Conservation (phyloP, 2,888 invertebrate genomes). For the Lasioglossum lativentre region DNA sequence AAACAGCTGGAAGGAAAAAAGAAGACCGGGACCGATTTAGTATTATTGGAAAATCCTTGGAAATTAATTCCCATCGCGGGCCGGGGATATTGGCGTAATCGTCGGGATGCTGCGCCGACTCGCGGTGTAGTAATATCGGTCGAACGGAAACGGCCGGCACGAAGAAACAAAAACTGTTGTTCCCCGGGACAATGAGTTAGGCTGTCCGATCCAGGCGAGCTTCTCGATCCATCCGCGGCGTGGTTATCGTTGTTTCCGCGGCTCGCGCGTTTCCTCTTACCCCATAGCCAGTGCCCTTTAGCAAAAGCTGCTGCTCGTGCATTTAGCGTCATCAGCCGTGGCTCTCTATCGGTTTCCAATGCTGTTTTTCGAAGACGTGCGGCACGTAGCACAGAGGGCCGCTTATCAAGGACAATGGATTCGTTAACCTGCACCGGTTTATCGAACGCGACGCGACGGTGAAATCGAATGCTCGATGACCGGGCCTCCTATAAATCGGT, state of each 20-base stretch:
- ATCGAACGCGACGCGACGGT: conserved; percentile 69
- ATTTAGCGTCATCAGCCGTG: conserved; percentile 25
- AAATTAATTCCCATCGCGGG: conserved; percentile 45
- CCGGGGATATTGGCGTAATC: conserved; percentile 1
- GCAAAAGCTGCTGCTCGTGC: conserved; percentile 26
- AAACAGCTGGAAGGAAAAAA: neutral
- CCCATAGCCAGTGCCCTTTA: no score
- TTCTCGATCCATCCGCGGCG: conserved; percentile 32
- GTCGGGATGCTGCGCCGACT: conserved; percentile 11
- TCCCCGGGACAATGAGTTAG: conserved; percentile 31
- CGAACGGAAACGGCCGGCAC: conserved; percentile 25
- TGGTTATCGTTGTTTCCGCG: conserved; percentile 24
- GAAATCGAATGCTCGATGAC: conserved; percentile 71
- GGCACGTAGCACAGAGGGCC: neutral
- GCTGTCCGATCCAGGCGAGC: neutral
- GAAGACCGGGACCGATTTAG: neutral
- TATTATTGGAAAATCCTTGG: conserved; percentile 22
- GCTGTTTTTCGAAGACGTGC: neutral
- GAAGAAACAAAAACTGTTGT: conserved; percentile 37
- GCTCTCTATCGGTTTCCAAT: conserved; percentile 54
- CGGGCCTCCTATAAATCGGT: conserved; percentile 73
- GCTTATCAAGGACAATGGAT: conserved; percentile 78
- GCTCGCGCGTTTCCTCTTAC: conserved; percentile 12
- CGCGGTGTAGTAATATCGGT: conserved; percentile 37
- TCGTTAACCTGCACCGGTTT: conserved; percentile 73